These are phyloP conservation scores for Agraylea sexmaculata DNA, from an alignment of 1,140 invertebrate genomes.

Conservation along the genomic window DNA sequence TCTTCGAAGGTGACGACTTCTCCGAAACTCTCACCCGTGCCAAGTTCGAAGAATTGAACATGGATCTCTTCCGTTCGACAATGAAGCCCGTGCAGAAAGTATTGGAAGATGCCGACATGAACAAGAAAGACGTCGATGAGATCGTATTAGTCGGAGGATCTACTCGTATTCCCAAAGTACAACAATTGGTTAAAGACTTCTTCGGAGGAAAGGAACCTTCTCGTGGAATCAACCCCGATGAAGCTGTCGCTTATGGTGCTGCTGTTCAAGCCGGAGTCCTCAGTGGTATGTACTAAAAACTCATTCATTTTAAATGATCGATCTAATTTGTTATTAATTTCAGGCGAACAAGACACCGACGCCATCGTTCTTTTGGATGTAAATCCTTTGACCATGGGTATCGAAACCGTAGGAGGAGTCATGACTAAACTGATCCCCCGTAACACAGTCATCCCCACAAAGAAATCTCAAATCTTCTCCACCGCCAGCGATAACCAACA, in stretches of 20 bases:
- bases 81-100: constrained; percentile 97
- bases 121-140: constrained; percentile 97
- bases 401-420: constrained; percentile 98
- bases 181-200: constrained; percentile 97
- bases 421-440: constrained; percentile 98
- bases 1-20: constrained; percentile 99
- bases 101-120: constrained; percentile 96
- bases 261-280: constrained; percentile 95
- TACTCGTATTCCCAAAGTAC: constrained; percentile 97
- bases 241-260: constrained; percentile 96
- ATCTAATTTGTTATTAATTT: constrained; percentile 2
- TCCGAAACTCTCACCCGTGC: constrained; percentile 97
- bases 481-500: constrained; percentile 98
- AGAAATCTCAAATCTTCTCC: constrained; percentile 99
- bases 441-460: constrained; percentile 99
- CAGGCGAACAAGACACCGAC: constrained; percentile 82
- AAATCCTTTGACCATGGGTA: constrained; percentile 96
- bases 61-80: constrained; percentile 97
- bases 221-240: constrained; percentile 96
- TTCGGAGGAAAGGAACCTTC: constrained; percentile 97
- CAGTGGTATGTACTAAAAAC: constrained; percentile 35
- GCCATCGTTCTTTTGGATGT: constrained; percentile 96
- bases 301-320: constrained; percentile 2
- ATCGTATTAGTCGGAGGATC: constrained; percentile 98
- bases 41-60: constrained; percentile 99